These are phyloP conservation scores for Nomada goodeniana DNA, from an alignment of 2,888 invertebrate species.

Conservation along the genomic window DNA sequence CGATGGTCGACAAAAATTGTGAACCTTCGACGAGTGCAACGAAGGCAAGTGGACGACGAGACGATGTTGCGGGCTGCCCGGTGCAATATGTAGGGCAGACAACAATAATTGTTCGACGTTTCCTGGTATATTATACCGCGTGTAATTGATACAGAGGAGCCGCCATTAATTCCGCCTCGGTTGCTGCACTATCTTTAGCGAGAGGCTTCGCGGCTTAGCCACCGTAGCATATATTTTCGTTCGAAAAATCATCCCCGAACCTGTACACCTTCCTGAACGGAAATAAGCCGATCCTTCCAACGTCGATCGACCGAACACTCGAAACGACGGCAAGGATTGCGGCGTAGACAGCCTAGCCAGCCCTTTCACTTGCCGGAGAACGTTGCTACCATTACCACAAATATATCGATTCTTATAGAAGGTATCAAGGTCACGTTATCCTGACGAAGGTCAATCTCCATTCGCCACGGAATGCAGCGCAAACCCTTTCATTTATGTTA, in stretches of 20 bases:
- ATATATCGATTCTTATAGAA: constrained; percentile 54
- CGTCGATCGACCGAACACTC: constrained; percentile 33
- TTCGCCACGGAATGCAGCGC: constrained; percentile 55
- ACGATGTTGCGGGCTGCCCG: constrained; percentile 57
- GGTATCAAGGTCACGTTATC: constrained; percentile 63
- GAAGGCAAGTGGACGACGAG: constrained; percentile 69
- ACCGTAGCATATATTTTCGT: constrained; percentile 20
- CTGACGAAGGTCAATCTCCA: constrained; percentile 66
- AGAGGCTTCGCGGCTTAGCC: not conserved
- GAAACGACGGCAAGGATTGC: constrained; percentile 35
- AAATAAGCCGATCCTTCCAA: not conserved
- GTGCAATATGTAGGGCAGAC: constrained; percentile 79
- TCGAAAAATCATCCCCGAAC: constrained; percentile 1
- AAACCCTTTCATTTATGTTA: constrained; percentile 68
- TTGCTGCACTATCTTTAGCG: constrained; percentile 66
- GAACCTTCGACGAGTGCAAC: constrained; percentile 61
- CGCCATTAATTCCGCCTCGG: constrained; percentile 70
- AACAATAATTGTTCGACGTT: constrained; percentile 80
- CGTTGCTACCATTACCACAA: constrained; percentile 52
- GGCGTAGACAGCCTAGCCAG: constrained; percentile 42
- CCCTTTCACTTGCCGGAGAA: constrained; percentile 69
- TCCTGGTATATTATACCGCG: constrained; percentile 78
- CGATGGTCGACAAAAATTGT: constrained; percentile 36
- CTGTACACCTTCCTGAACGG: not conserved
- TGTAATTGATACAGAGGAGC: constrained; percentile 79